A percentile compares a stretch with the other conserved stretches of the same genome.
These are phyloP conservation scores for Agrochola lota DNA, from an alignment of 2,888 invertebrate species.

Conservation along the genomic window DNA sequence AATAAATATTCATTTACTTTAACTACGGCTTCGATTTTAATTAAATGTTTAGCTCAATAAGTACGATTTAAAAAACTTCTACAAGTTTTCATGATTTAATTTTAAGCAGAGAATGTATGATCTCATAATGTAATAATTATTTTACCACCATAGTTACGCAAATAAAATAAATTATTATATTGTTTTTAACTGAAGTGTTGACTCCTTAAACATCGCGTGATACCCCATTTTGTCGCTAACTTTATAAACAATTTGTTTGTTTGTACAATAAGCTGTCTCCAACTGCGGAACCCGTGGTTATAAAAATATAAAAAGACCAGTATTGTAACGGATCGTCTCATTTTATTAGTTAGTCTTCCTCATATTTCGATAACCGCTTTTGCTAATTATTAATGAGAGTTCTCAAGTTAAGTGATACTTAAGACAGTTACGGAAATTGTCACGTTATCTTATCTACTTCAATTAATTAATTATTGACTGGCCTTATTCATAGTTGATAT, in stretches of 20 bases:
- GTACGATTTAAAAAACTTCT: background rate
- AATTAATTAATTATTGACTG: constrained; percentile 14
- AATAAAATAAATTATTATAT: too few species aligned
- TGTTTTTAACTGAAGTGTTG: too few species aligned
- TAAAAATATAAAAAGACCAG: background rate
- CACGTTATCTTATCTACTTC: background rate
- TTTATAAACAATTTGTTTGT: too few species aligned
- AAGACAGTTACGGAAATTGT: constrained; percentile 30
- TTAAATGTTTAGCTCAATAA: background rate
- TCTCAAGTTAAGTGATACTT: constrained; percentile 7
- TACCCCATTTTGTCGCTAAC: too few species aligned
- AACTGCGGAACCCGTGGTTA: background rate
- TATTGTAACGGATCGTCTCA: constrained; percentile 6
- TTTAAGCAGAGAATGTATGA: too few species aligned
- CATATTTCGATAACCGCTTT: constrained; percentile 18
- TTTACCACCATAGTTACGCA: too few species aligned
- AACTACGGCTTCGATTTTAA: background rate
- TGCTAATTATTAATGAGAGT: constrained; percentile 24
- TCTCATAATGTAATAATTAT: too few species aligned
- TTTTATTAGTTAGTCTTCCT: constrained; percentile 14
- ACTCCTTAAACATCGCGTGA: too few species aligned
- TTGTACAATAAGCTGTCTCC: too few species aligned
- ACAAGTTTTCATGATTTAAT: too few species aligned
- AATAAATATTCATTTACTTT: too few species aligned
- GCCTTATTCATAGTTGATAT: constrained; percentile 10